phyloP scores from a whole-genome alignment of 2,113 vertebrate genomes.

The Nycticorax nycticorax region DNA sequence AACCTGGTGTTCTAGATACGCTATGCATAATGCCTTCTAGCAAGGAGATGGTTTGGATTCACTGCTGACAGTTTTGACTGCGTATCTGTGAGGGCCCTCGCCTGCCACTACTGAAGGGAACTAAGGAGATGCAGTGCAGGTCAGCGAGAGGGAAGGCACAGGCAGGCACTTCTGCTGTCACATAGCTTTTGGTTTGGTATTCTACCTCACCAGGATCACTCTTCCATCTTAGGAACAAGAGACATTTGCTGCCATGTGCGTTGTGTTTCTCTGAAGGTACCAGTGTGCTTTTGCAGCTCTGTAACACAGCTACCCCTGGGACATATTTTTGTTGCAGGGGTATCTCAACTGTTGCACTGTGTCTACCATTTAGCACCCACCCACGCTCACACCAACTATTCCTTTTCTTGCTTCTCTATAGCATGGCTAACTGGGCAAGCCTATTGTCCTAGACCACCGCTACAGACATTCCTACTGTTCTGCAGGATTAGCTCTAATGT shows the following conservation, averaged over 20 bases:
- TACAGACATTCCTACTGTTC: not conserved
- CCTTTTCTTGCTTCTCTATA: not conserved
- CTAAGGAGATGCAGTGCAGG: not conserved
- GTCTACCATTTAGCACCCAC: not conserved
- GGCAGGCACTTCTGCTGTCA: not conserved
- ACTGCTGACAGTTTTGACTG: not conserved
- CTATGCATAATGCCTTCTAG: not conserved
- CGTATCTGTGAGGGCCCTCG: not conserved
- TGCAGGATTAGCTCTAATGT: not conserved
- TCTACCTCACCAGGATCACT: not conserved
- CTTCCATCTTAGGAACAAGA: not conserved
- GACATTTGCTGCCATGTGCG: not conserved
- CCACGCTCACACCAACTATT: not conserved
- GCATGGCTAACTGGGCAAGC: not conserved
- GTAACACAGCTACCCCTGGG: not conserved
- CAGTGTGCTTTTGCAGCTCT: not conserved
- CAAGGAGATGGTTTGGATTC: not conserved
- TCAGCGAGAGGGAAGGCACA: not conserved
- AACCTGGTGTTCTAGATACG: not conserved
- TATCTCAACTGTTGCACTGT: not conserved
- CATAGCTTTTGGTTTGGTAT: not conserved
- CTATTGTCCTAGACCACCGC: not conserved
- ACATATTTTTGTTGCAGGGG: not conserved
- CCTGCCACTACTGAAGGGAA: not conserved
- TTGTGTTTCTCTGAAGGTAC: not conserved